These are phyloP conservation scores for Chrysolina oricalcia DNA, from an alignment of 2,888 invertebrate genomes.

Conservation along the genomic window DNA sequence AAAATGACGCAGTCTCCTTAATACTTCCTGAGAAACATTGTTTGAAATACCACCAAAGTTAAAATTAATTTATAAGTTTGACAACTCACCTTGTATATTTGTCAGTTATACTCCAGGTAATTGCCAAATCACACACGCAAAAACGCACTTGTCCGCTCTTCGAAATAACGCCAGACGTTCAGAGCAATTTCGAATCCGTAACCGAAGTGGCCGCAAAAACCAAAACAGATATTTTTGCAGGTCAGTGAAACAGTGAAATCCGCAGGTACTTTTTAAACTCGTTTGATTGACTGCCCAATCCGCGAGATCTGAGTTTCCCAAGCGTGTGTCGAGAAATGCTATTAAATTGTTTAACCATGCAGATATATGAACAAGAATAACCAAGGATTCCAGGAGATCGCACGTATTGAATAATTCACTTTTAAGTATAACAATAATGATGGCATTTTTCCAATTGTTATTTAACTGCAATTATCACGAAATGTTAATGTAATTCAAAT, in stretches of 20 bases:
- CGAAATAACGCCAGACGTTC: conserved; percentile 6
- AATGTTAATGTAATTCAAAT: no score
- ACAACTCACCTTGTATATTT: neutral
- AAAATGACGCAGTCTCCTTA: no score
- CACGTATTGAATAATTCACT: conserved; percentile 8
- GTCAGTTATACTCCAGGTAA: neutral
- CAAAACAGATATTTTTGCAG: conserved; percentile 26
- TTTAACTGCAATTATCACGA: neutral
- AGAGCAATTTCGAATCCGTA: conserved; percentile 4
- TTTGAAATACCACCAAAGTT: no score
- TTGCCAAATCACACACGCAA: neutral
- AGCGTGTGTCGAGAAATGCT: conserved; percentile 21
- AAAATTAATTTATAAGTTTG: neutral
- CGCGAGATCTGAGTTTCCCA: conserved; percentile 13
- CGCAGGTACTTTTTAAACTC: conserved; percentile 20
- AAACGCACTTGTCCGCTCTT: neutral
- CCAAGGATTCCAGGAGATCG: conserved; percentile 13
- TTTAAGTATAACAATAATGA: conserved; percentile 4
- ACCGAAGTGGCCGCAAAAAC: conserved; percentile 17
- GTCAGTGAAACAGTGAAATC: conserved; percentile 29
- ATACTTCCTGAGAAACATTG: no score
- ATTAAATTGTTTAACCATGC: conserved; percentile 19
- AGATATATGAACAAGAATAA: conserved; percentile 16
- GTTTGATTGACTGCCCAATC: conserved; percentile 7
- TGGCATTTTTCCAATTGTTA: neutral